Evolutionary conservation across 2,797 vertebrate species (phyloP), one percentile per base, ranked within the genome.

Genomic region (Neoniphon sammara): DNA sequence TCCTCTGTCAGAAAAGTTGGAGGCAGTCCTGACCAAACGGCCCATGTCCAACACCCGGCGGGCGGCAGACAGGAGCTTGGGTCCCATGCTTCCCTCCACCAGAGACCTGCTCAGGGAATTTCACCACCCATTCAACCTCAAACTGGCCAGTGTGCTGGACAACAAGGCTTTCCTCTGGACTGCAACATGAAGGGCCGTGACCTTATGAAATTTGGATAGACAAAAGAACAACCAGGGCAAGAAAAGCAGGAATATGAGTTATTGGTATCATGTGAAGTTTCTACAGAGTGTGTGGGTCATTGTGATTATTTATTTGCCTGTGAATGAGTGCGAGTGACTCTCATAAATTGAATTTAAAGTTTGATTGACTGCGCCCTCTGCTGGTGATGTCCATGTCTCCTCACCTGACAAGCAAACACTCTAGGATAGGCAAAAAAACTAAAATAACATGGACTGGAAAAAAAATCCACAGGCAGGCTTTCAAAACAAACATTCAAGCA

Each of bases 31-130:
- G 79, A 95, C 93, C 12, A 95, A 94, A 80, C 94, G 89, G 39
- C 95, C 96, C 0, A 94, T 94, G 0, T 97, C 95, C 1, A 98
- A 99, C 66, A 93, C 94, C 3, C 93, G 97, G 61, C 93, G 96
- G 9, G 94, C 88, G 0, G 94, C 95, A 30, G 96, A 99, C 91
- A 94, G 93, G 68, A 96, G 78, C 77, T 91, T 98, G 80, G 97
- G 97, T 23, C 96, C 96, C 0, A 99, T 99, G 97, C 92, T 97
- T 76, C 94, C 93, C 0, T 81, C 93, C 44, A 98, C 97, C 0
- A 95, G 93, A 90, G 88, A 92, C 67, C 90, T 98, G 66, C 91
- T 99, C 62, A 90, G 81, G 75, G 93, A 95, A 83, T 98, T 98
- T 91, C 95, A 99, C 4, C 89, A 85, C 72, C 97, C 97, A 53